Evolutionary conservation across 2,113 vertebrate species (phyloP).

Genomic region (Notarius lentiginosus): DNA sequence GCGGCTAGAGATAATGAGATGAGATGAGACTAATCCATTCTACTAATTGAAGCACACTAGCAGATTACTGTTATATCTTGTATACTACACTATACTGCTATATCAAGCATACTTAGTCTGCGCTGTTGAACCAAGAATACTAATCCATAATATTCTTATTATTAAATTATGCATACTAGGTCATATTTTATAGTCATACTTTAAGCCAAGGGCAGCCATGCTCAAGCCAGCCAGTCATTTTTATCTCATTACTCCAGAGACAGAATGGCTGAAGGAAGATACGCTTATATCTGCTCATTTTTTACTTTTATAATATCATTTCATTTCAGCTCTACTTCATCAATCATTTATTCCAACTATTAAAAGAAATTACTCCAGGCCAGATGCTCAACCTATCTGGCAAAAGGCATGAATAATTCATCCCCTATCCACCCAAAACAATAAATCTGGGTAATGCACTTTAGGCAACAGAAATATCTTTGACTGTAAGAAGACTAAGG

Average conservation of each 20-base stretch:
- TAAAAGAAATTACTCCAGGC: constrained; percentile 31
- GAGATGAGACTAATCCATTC: background rate
- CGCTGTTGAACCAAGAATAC: background rate
- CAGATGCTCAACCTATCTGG: background rate
- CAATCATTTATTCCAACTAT: constrained; percentile 46
- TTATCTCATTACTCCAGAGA: constrained; percentile 18
- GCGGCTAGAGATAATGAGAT: too few species aligned
- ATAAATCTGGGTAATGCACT: constrained; percentile 20
- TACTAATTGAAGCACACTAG: too few species aligned
- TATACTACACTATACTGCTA: background rate
- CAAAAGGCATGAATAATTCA: constrained; percentile 44
- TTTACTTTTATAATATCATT: constrained; percentile 28
- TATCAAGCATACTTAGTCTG: background rate
- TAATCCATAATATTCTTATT: background rate
- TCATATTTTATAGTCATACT: background rate
- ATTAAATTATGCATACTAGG: background rate
- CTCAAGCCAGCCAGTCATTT: constrained; percentile 2
- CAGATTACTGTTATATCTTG: too few species aligned
- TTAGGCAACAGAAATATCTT: constrained; percentile 28
- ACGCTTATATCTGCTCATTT: background rate
- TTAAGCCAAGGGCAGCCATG: background rate
- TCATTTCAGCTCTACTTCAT: constrained; percentile 43
- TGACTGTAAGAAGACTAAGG: background rate
- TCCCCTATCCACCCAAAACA: constrained; percentile 9
- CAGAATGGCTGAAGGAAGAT: background rate